Percentiles rank a stretch among this genome's conserved stretches.
phyloP scores from a whole-genome alignment of 2,113 vertebrate genomes.

The Coptodon bakossiorum region DNA sequence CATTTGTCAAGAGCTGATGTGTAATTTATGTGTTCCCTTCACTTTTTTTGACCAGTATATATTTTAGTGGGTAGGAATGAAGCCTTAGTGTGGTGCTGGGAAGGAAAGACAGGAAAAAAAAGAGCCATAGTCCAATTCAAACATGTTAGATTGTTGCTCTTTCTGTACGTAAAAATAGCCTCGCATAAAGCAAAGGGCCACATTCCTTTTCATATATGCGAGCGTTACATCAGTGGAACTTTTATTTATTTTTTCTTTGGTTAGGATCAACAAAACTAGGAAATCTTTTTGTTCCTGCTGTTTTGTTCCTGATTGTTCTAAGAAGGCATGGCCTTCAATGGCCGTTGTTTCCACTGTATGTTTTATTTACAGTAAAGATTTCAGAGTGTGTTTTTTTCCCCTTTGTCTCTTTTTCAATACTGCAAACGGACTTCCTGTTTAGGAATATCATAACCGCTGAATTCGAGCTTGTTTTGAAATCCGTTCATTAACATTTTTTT shows the following conservation, averaged over 20 bases:
- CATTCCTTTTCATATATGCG: neutral
- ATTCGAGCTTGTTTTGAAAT: constrained; percentile 13
- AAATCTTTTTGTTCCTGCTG: neutral
- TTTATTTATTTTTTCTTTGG: neutral
- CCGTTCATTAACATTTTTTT: constrained; percentile 2
- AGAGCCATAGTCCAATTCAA: neutral
- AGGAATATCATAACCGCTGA: neutral
- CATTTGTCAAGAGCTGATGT: neutral
- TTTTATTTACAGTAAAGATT: neutral
- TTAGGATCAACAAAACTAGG: neutral
- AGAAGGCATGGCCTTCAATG: neutral
- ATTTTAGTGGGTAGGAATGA: neutral
- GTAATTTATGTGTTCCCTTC: neutral
- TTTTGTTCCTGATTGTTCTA: neutral
- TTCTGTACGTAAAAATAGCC: neutral
- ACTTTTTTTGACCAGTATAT: neutral
- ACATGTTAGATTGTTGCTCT: neutral
- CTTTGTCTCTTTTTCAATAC: neutral
- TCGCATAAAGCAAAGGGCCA: neutral
- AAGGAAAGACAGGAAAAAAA: neutral
- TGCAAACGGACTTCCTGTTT: neutral
- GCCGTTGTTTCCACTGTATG: neutral
- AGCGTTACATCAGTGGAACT: neutral
- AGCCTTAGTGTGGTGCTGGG: neutral
- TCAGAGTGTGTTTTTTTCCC: neutral